Conservation (phyloP, 2,888 invertebrate genomes). For the Drosophila leonis region DNA sequence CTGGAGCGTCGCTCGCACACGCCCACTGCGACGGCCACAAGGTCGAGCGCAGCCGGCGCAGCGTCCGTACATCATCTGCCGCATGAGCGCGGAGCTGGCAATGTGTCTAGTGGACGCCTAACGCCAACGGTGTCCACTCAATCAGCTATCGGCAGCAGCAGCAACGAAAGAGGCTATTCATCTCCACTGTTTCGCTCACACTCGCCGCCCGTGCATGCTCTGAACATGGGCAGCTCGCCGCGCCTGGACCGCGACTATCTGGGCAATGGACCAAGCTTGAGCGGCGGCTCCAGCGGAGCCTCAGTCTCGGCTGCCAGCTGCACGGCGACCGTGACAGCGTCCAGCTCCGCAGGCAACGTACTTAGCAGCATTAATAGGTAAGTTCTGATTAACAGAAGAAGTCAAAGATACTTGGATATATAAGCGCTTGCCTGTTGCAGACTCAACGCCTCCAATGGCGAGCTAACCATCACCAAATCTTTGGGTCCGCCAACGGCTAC, state of each 20-base stretch:
- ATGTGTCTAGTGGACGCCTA: conserved; percentile 43
- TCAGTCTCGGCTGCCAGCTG: conserved; percentile 54
- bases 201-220: conserved; percentile 66
- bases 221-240: conserved; percentile 75
- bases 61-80: conserved; percentile 44
- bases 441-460: conserved; percentile 92
- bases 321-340: conserved; percentile 51
- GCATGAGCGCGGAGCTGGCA: conserved; percentile 40
- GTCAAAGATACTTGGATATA: too few species aligned
- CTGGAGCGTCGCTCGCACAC: conserved; percentile 68
- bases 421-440: conserved; percentile 82
- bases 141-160: conserved; percentile 36
- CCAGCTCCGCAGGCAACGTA: conserved; percentile 84
- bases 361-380: conserved; percentile 90
- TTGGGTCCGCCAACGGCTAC: conserved; percentile 86
- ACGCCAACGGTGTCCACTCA: conserved; percentile 60
- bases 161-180: conserved; percentile 82
- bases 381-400: conserved; percentile 49
- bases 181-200: conserved; percentile 77
- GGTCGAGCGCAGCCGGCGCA: conserved; percentile 45
- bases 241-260: conserved; percentile 80
- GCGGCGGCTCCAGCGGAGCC: conserved; percentile 33
- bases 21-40: conserved; percentile 71
- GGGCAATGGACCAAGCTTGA: conserved; percentile 77
- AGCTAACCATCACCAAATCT: conserved; percentile 93